Evolutionary conservation across 2,888 invertebrate species (phyloP).

Genomic region (Mythimna albipuncta): DNA sequence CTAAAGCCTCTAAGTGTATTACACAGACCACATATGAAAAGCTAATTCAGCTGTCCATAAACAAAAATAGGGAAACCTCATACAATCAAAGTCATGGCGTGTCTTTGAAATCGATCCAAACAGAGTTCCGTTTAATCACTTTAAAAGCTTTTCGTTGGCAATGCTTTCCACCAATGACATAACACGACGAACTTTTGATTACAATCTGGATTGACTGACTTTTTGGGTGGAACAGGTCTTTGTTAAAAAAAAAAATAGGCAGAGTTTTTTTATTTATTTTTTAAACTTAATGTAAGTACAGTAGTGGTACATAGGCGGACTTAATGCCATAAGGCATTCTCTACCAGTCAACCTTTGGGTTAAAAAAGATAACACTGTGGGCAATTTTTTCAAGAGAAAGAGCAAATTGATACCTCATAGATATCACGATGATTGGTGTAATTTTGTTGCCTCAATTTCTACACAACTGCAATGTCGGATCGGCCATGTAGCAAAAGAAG

Average conservation of each 20-base stretch:
- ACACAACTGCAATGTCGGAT: no score
- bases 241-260: neutral
- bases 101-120: conserved; percentile 50
- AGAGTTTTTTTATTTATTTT: no score
- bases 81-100: conserved; percentile 60
- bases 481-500: no score
- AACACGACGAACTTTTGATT: conserved; percentile 38
- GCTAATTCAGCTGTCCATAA: conserved; percentile 2
- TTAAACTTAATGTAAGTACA: no score
- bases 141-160: conserved; percentile 76
- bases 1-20: neutral
- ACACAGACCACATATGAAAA: conserved; percentile 24
- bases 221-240: neutral
- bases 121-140: conserved; percentile 67
- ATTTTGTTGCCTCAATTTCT: no score
- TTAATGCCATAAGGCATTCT: no score
- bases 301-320: no score
- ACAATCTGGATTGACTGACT: conserved; percentile 20
- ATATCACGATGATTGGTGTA: no score
- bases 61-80: conserved; percentile 20
- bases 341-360: no score
- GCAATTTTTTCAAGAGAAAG: no score
- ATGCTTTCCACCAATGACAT: conserved; percentile 45
- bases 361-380: no score
- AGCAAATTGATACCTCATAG: no score